Evolutionary conservation across 2,113 vertebrate species (phyloP).

Genomic region (Hemiprocne comata): DNA sequence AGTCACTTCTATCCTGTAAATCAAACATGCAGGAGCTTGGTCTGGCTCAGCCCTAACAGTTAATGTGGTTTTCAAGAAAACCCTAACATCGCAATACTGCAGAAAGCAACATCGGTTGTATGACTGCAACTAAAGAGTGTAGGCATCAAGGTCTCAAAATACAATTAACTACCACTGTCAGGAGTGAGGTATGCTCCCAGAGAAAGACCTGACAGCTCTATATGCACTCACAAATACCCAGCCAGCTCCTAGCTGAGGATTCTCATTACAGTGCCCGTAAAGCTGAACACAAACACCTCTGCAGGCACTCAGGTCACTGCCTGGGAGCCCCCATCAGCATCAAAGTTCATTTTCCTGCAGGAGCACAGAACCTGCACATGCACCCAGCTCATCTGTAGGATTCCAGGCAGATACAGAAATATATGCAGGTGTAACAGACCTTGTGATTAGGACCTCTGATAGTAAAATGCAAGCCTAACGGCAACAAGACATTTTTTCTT

Average conservation of each 20-base stretch:
- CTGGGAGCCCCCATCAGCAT: background rate
- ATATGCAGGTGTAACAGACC: background rate
- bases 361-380: background rate
- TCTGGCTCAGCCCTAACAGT: background rate
- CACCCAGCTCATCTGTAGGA: background rate
- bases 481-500: background rate
- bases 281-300: background rate
- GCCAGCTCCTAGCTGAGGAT: background rate
- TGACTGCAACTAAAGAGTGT: background rate
- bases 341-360: background rate
- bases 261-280: background rate
- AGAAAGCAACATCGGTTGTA: background rate
- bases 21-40: background rate
- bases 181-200: background rate
- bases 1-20: background rate
- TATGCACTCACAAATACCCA: background rate
- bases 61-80: background rate
- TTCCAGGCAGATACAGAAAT: background rate
- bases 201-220: background rate
- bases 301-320: background rate
- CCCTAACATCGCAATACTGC: rapidly evolving
- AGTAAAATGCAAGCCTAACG: background rate
- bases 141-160: background rate
- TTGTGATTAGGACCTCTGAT: background rate
- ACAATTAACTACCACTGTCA: background rate